Percentiles rank a stretch among this genome's conserved stretches.
phyloP scores from a whole-genome alignment of 2,888 invertebrate genomes.

The Seira ritae region DNA sequence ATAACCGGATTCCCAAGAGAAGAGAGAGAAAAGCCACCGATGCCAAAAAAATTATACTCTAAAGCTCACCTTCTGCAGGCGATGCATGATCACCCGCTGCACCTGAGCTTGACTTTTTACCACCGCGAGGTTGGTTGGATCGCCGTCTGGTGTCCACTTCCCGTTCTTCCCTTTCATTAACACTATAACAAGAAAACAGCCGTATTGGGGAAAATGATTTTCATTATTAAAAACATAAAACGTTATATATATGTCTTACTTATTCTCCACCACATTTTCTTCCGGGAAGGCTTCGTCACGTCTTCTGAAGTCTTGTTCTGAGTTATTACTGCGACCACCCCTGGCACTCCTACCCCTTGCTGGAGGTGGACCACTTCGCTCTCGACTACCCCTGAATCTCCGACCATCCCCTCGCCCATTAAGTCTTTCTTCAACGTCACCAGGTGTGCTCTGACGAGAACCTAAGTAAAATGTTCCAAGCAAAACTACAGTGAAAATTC shows the following conservation, averaged over 20 bases:
- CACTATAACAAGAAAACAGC: conserved; percentile 34
- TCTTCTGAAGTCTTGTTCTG: conserved; percentile 66
- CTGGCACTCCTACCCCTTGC: conserved; percentile 56
- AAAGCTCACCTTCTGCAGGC: conserved; percentile 67
- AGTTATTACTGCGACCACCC: conserved; percentile 48
- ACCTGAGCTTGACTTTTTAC: conserved; percentile 68
- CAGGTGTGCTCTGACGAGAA: conserved; percentile 72
- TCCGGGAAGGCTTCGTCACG: conserved; percentile 65
- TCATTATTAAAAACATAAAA: too few species aligned
- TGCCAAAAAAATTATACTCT: conserved; percentile 11
- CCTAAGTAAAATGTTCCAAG: conserved; percentile 47
- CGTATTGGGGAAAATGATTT: neutral
- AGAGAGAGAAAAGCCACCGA: neutral
- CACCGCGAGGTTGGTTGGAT: conserved; percentile 59
- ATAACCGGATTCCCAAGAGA: neutral
- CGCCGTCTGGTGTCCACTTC: conserved; percentile 69
- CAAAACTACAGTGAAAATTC: neutral
- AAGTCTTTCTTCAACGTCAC: conserved; percentile 72
- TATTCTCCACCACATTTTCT: conserved; percentile 65
- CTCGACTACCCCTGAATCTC: conserved; percentile 61
- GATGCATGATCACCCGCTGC: conserved; percentile 68
- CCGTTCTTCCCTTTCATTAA: conserved; percentile 63
- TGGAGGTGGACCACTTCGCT: conserved; percentile 58
- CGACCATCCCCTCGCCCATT: conserved; percentile 67
- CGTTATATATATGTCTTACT: conserved; percentile 45